Evolutionary conservation across 2,888 invertebrate genomes (phyloP).

Genomic region (Mayetiola destructor): DNA sequence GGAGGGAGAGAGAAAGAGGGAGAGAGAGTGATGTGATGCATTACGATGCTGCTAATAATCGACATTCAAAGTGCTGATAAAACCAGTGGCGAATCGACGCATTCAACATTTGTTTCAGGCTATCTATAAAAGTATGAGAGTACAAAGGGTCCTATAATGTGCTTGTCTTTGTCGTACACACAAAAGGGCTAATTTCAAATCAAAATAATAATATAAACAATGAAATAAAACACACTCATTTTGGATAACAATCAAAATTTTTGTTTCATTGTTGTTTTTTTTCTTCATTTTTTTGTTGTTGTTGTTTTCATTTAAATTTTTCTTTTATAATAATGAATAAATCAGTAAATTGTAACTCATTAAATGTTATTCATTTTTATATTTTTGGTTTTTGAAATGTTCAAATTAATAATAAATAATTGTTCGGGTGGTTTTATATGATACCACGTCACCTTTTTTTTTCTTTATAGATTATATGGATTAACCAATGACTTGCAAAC

Average conservation of each 20-base stretch:
- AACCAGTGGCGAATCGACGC: background rate
- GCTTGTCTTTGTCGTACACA: background rate
- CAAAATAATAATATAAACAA: background rate
- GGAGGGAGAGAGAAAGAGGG: background rate
- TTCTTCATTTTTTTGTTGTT: slow-evolving; percentile 12
- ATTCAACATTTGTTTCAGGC: background rate
- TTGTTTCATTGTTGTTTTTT: slow-evolving; percentile 13
- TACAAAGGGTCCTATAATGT: background rate
- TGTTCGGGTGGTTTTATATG: background rate
- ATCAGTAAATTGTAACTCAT: slow-evolving; percentile 6
- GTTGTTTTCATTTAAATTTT: background rate
- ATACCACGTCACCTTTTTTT: background rate
- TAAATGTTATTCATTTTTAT: background rate
- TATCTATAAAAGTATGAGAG: too few relatives aligned
- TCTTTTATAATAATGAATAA: slow-evolving; percentile 6
- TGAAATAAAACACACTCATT: background rate
- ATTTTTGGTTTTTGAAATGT: too few relatives aligned
- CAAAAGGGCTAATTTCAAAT: background rate
- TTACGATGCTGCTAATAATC: slow-evolving; percentile 11
- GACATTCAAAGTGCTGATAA: background rate
- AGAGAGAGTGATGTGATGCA: too few relatives aligned
- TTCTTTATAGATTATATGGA: too few relatives aligned
- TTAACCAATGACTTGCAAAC: too few relatives aligned
- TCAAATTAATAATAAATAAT: too few relatives aligned
- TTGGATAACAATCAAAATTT: slow-evolving; percentile 17